Base-by-base conservation (phyloP, 2,888 invertebrate genomes). In the Diadegma fenestrale region DNA sequence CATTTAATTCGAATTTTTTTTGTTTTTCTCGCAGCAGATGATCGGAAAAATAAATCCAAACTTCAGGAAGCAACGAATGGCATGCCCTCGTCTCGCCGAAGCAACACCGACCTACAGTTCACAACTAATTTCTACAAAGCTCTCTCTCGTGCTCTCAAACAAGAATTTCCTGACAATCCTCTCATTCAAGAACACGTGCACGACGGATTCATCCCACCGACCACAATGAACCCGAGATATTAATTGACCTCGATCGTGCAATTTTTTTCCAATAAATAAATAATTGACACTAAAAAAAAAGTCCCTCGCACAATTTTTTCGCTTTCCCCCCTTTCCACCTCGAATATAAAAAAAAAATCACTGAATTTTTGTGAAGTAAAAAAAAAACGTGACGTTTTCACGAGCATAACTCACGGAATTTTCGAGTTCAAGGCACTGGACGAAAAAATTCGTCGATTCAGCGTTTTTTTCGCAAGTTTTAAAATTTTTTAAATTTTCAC, bases 121-220 rank as follows among this genome's bases (percentile, higher is more conserved):
- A 75, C 78, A 8, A 68, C 2, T 0, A 73, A 86, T 64, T 85
- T 88, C 64, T 88, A 87, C 66, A 82, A 82, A 73, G 86, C 85
- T 6, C 66, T 88, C 0, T 81, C 86, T 4, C 83, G 69, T 4
- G 82, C 82, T 10, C 80, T 87, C 7, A 78, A 73, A 54, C 41
- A 80, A 0, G 80, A 85, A 64, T 72, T 80, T 30, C 41, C 17
- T 17, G 45, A 82, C 12, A 58, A 84, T 10, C 69, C 85, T 17
- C 22, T 71, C 1, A 66, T 88, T 26, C 72, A 61, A 33, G 68
- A 85, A 33, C 30, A 83, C 41, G 41, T 88, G 22, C 77, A 82
- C 41, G 83, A 86, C 8, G 85, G 83, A 33, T 77, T 83, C 30
- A 48, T 26, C n/a, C 77, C 72, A 10, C 80, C 83, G 14, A 41